Conservation (phyloP, 2,113 vertebrate species). For the Athene noctua region DNA sequence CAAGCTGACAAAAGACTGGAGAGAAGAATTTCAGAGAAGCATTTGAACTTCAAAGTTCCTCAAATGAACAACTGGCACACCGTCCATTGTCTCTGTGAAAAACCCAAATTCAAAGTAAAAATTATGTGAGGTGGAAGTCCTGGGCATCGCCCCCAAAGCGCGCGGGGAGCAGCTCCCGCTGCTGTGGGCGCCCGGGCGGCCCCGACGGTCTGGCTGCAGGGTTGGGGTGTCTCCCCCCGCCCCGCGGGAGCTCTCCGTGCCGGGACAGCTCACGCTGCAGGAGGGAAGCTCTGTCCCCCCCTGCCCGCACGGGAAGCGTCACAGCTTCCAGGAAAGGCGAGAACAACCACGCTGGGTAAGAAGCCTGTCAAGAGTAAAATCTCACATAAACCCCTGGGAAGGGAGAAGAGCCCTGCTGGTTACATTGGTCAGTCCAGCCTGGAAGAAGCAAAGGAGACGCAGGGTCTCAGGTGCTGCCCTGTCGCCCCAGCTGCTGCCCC, state of each 20-base stretch:
- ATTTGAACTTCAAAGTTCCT: not conserved
- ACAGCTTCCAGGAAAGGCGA: rapidly evolving
- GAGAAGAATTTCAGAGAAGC: not conserved
- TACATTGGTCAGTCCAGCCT: not conserved
- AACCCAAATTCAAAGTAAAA: not conserved
- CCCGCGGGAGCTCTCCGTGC: rapidly evolving
- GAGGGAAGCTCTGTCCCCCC: too few relatives aligned
- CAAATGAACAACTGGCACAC: rapidly evolving
- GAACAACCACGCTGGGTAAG: not conserved
- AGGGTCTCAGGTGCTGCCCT: rapidly evolving
- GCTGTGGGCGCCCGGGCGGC: rapidly evolving
- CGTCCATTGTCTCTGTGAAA: not conserved
- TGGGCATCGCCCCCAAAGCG: rapidly evolving
- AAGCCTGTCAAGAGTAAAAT: not conserved
- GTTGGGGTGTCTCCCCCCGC: not conserved
- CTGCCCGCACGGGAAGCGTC: not conserved
- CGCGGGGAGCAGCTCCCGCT: not conserved
- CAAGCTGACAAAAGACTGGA: not conserved
- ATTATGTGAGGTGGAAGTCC: rapidly evolving
- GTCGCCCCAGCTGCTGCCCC: not conserved
- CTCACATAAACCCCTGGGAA: not conserved
- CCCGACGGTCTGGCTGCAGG: not conserved
- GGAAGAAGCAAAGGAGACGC: not conserved
- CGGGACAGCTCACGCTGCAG: not conserved
- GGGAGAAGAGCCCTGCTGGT: not conserved